Base-by-base conservation (phyloP, 2,797 vertebrate species). In the Anomalospiza imberbis region DNA sequence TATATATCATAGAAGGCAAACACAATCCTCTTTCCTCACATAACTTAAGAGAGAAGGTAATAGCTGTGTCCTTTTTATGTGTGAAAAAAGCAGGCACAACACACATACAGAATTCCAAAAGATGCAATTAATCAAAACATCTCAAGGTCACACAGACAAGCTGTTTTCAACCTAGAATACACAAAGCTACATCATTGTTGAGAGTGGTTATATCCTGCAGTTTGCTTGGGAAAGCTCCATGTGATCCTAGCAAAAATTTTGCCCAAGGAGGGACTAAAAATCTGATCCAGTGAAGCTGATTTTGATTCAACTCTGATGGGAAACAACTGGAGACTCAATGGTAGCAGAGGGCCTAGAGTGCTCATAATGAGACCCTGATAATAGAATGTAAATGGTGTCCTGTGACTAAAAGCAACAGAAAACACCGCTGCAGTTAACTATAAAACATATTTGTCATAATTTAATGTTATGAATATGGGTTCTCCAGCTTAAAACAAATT, bases 91-190 rank as follows among this genome's bases (percentile, higher is more conserved):
- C 45, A 73, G 40, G 8, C 36, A 62, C 17, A 68, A 75, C 18
- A 68, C 38, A 74, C 79, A 70, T 3, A 44, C 0, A 0, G 53
- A 71, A 34, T 66, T 94, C 70, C 51, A 84, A 51, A 78, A 75
- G 50, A 73, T 55, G 20, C 22, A 76, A 45, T 88, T 96, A 81
- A 95, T 90, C 76, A 83, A 83, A 95, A 77, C 18, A 77, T 38
- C 53, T 74, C 17, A 8, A 90, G 79, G 73, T 81, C 24, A 5
- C 38, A 38, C 26, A 74, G 40, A 67, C 4, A 6, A 88, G n/a
- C 29, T 34, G 3, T 77, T 71, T 61, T 31, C 68, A 77, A 50
- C 58, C 75, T 21, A 44, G 34, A 76, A 61, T 12, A 62, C 26
- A 84, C 29, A 74, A 24, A 89, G 57, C 76, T 61, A 31, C 62